These are phyloP conservation scores for Actenoides hombroni DNA, from an alignment of 2,113 vertebrate species.

Conservation along the genomic window DNA sequence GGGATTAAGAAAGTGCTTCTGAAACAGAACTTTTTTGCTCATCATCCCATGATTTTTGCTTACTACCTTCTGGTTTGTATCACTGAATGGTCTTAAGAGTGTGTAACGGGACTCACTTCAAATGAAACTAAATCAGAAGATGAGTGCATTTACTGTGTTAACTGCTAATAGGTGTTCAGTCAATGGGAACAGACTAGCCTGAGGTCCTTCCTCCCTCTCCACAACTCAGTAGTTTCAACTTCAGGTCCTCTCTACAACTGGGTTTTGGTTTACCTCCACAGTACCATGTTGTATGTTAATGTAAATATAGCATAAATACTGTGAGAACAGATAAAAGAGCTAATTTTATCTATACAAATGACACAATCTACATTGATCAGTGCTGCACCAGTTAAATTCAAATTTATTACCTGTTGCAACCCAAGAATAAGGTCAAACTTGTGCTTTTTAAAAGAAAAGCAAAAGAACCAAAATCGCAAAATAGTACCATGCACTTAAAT, in stretches of 20 bases:
- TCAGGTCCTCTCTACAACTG: neutral
- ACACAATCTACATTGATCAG: neutral
- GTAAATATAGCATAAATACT: neutral
- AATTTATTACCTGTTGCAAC: neutral
- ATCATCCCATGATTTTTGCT: neutral
- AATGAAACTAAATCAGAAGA: neutral
- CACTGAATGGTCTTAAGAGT: neutral
- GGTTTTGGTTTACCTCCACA: neutral
- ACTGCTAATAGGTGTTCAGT: neutral
- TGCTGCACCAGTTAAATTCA: neutral
- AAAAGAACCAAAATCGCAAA: no score
- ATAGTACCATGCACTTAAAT: neutral
- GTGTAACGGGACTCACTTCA: neutral
- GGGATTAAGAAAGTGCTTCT: neutral
- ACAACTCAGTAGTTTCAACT: neutral
- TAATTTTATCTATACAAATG: neutral
- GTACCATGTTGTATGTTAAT: accelerated
- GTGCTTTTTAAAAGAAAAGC: neutral
- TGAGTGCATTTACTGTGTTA: neutral
- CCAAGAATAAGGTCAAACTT: neutral
- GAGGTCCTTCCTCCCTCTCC: neutral
- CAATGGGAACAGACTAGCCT: accelerated
- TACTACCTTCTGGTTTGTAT: neutral
- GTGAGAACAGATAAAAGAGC: neutral
- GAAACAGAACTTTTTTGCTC: neutral